Evolutionary conservation across 2,888 invertebrate species (phyloP), one percentile per base, ranked within the genome.

Genomic region (Scaptomyza tumidula): DNA sequence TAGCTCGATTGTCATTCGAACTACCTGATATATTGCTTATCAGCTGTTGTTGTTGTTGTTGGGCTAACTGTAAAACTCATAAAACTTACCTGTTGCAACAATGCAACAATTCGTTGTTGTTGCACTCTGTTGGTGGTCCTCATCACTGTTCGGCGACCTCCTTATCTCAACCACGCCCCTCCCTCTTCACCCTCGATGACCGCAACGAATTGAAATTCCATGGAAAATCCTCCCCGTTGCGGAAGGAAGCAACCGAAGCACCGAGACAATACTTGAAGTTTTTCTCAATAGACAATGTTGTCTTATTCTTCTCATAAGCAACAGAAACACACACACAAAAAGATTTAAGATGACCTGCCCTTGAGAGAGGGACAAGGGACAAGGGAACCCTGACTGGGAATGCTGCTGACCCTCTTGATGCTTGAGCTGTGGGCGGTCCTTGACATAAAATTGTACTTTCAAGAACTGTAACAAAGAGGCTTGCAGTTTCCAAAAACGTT

Each of bases 191-290:
- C 41, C 55, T 52, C 10, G 62, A 49, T 65, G 65, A 54, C 68
- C 52, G 46, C 54, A 60, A 31, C 54, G 50, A 48, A 54, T 68
- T 16, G 64, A 54, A 50, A 37, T 73, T 55, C 71, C 45, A 41
- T 57, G 45, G 69, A 72, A 77, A 76, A 65, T 44, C 27, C 33
- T 10, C 10, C 43, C 45, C 60, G 41, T 24, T 37, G 52, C 74
- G 73, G 73, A 73, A 73, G 74, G 73, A 73, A 73, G 49, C 50
- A 73, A n/a, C n/a, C n/a, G n/a, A n/a, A n/a, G 49, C 50, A 46
- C 46, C 29, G 45, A 37, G 56, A 62, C 46, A 53, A 54, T 55
- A 63, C 74, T 69, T 53, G 43, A 72, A 72, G 35, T 29, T 24
- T 11, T 24, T 39, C 14, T 14, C n/a, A 2, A 4, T 24, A 19